These are phyloP conservation scores for Alligator sinensis DNA, from an alignment of 2,113 vertebrate genomes.

Conservation along the genomic window DNA sequence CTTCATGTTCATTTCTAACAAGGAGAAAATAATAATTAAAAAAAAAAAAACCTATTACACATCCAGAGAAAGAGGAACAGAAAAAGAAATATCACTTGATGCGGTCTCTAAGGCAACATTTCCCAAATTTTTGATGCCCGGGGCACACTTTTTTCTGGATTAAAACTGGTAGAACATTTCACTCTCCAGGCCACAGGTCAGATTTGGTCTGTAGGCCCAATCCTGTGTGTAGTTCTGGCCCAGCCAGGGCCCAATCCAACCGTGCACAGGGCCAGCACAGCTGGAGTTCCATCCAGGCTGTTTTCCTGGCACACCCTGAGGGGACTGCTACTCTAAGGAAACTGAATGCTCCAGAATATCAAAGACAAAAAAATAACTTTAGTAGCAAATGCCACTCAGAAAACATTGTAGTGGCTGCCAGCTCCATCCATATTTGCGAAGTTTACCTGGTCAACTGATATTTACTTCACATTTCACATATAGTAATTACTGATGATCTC, in stretches of 20 bases:
- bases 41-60: neutral
- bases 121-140: too few relatives aligned
- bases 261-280: too few relatives aligned
- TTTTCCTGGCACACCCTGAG: too few relatives aligned
- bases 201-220: too few relatives aligned
- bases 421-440: neutral
- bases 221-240: too few relatives aligned
- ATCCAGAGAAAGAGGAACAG: neutral
- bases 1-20: conserved; percentile 93
- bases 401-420: neutral
- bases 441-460: neutral
- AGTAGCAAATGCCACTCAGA: neutral
- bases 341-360: neutral
- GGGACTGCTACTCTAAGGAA: neutral
- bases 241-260: too few relatives aligned
- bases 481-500: neutral
- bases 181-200: too few relatives aligned
- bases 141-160: too few relatives aligned
- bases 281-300: too few relatives aligned
- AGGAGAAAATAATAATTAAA: conserved; percentile 4
- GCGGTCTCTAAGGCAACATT: neutral
- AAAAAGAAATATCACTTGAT: neutral
- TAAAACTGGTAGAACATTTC: neutral
- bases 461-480: neutral
- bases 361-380: neutral